Conservation (phyloP, 2,888 invertebrate species). For the Phrixothrix hirtus region DNA sequence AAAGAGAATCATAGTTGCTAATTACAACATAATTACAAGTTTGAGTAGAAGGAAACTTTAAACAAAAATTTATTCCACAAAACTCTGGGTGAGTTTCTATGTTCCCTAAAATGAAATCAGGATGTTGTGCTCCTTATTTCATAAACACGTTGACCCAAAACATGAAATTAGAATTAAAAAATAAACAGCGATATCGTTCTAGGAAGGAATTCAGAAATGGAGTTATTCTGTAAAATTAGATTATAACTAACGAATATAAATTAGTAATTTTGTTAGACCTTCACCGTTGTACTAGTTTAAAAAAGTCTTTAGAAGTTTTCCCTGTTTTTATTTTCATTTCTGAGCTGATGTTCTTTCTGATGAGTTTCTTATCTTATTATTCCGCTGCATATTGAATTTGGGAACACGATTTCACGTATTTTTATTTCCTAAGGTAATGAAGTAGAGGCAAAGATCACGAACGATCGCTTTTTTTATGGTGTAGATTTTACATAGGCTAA, state of each 20-base stretch:
- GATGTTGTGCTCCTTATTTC: no score
- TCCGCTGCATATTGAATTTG: constrained; percentile 35
- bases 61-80: no score
- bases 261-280: constrained; percentile 20
- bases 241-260: constrained; percentile 14
- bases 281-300: constrained; percentile 19
- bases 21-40: background rate
- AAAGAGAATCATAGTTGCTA: background rate
- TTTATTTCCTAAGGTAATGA: constrained; percentile 26
- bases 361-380: constrained; percentile 40
- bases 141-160: no score
- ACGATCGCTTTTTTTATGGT: constrained; percentile 12
- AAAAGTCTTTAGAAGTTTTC: constrained; percentile 31
- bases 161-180: no score
- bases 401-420: constrained; percentile 18
- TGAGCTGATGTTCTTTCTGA: constrained; percentile 36
- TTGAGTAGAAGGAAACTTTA: background rate
- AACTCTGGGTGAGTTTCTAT: no score
- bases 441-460: constrained; percentile 13
- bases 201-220: background rate
- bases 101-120: no score
- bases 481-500: constrained; percentile 10
- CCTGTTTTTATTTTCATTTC: constrained; percentile 33
- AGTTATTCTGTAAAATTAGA: background rate
- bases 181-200: background rate